Evolutionary conservation across 2,113 vertebrate species (phyloP).

Genomic region (Phaethon lepturus): DNA sequence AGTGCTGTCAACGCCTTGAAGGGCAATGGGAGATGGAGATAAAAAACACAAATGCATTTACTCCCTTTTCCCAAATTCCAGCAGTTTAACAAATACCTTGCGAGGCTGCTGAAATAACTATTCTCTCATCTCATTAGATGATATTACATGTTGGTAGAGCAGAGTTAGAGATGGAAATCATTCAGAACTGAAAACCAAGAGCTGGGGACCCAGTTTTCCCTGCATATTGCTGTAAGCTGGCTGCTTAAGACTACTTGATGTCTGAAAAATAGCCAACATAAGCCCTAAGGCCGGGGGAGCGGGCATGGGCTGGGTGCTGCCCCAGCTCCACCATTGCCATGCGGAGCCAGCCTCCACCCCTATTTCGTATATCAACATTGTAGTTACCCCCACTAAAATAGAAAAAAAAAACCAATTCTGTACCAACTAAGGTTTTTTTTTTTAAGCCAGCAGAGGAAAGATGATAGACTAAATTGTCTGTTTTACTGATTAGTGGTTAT

Average conservation of each 20-base stretch:
- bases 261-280: fast-evolving
- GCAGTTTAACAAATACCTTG: not conserved
- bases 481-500: not conserved
- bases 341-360: not conserved
- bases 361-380: fast-evolving
- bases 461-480: not conserved
- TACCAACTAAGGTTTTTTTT: not conserved
- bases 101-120: not conserved
- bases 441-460: not conserved
- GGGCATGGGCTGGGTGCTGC: not conserved
- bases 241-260: not conserved
- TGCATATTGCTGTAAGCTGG: not conserved
- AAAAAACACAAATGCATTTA: not conserved
- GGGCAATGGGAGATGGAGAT: not conserved
- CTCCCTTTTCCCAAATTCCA: not conserved
- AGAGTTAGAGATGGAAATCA: not conserved
- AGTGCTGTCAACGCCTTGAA: not conserved
- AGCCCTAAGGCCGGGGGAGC: fast-evolving
- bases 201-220: not conserved
- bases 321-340: not conserved
- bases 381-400: fast-evolving
- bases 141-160: not conserved
- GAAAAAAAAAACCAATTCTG: not conserved
- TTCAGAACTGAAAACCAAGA: not conserved
- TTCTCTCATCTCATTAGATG: too few species aligned